Conservation (phyloP, 2,888 invertebrate genomes). For the Hypena proboscidalis region DNA sequence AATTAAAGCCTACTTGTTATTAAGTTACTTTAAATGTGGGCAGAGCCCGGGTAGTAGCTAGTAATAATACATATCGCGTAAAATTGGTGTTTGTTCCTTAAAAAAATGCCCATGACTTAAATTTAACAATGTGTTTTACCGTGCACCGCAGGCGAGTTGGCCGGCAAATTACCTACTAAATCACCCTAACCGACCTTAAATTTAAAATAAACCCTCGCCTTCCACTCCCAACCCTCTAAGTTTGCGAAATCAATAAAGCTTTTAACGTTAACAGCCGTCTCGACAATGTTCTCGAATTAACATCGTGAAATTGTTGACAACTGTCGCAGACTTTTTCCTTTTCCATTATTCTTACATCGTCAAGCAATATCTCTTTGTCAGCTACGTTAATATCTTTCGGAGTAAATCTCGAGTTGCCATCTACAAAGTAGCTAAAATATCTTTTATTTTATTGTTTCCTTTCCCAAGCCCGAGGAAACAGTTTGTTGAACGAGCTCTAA, state of each 20-base stretch:
- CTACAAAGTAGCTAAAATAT: background rate
- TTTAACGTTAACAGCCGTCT: slow-evolving; percentile 60
- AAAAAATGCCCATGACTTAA: too few relatives aligned
- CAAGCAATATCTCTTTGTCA: slow-evolving; percentile 1
- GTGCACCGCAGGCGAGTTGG: slow-evolving; percentile 6
- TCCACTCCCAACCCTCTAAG: slow-evolving; percentile 39
- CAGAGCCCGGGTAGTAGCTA: too few relatives aligned
- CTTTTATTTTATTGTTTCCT: background rate
- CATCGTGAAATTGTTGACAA: slow-evolving; percentile 11
- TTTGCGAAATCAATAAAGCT: slow-evolving; percentile 70
- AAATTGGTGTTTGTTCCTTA: too few relatives aligned
- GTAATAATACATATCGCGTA: too few relatives aligned
- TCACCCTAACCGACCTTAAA: slow-evolving; percentile 19
- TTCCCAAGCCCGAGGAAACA: too few relatives aligned
- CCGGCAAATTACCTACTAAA: slow-evolving; percentile 20
- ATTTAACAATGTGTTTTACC: too few relatives aligned
- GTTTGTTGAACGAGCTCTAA: too few relatives aligned
- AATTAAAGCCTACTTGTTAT: too few relatives aligned
- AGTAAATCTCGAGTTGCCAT: too few relatives aligned
- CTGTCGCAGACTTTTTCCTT: slow-evolving; percentile 11
- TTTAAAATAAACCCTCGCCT: slow-evolving; percentile 23
- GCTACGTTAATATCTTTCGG: background rate
- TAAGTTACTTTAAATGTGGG: too few relatives aligned
- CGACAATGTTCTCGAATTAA: slow-evolving; percentile 25
- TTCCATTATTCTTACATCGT: background rate